Percentiles rank a stretch among this genome's conserved stretches.
These are phyloP conservation scores for Metellina segmentata DNA, from an alignment of 2,888 invertebrate species.

Conservation along the genomic window DNA sequence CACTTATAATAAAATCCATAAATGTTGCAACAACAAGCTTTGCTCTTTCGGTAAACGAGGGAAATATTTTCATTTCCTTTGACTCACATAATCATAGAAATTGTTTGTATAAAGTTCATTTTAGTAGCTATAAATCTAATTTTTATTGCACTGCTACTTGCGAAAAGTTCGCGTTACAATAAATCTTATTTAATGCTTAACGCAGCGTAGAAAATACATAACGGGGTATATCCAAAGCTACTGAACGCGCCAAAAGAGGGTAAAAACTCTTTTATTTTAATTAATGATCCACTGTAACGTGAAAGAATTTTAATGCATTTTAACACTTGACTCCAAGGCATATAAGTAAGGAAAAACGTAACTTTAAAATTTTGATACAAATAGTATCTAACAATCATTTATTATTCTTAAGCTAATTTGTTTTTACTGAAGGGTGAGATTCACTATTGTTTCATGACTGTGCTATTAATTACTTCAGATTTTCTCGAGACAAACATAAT, in stretches of 20 bases:
- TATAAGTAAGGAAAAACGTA: background rate
- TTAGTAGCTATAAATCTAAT: slow-evolving; percentile 1
- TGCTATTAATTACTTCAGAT: too few relatives aligned
- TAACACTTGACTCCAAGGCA: background rate
- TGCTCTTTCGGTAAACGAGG: background rate
- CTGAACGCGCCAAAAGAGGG: background rate
- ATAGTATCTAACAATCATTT: background rate
- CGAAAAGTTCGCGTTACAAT: background rate
- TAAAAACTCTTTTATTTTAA: background rate
- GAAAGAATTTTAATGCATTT: background rate
- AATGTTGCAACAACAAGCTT: too few relatives aligned
- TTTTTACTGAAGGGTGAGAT: background rate
- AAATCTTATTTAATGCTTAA: background rate
- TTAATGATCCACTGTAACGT: background rate
- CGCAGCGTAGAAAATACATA: background rate
- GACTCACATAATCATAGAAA: background rate
- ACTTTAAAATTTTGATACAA: background rate
- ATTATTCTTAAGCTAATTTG: background rate
- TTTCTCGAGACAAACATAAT: too few relatives aligned
- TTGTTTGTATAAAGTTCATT: background rate
- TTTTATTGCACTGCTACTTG: background rate
- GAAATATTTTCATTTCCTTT: background rate
- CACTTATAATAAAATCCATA: too few relatives aligned
- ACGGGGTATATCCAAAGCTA: background rate
- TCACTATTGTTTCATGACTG: too few relatives aligned